Conservation (phyloP, 2,888 invertebrate genomes). For the Bellardia pandia region DNA sequence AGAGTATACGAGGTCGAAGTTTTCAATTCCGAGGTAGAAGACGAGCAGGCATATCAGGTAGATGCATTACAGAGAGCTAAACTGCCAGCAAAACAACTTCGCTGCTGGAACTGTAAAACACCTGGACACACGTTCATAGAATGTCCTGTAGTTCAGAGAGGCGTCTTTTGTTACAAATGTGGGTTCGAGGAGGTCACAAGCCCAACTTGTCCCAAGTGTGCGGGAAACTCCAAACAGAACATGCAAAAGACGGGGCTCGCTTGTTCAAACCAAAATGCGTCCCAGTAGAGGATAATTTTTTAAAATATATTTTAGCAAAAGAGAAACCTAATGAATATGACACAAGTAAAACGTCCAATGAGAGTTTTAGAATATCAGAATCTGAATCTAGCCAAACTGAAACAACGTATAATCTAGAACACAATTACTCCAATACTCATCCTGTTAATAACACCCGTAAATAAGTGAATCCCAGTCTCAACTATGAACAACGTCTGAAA, state of each 20-base stretch:
- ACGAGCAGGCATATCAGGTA: neutral
- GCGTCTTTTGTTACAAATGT: neutral
- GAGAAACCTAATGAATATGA: neutral
- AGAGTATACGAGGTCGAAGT: neutral
- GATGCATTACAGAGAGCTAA: neutral
- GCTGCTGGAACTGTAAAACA: neutral
- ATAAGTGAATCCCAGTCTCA: neutral
- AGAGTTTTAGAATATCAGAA: no score
- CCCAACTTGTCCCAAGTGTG: no score
- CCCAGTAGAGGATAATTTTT: slow-evolving; percentile 11
- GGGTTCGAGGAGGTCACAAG: neutral
- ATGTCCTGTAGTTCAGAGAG: neutral
- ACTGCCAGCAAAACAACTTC: neutral
- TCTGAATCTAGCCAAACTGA: neutral
- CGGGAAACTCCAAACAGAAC: slow-evolving; percentile 5
- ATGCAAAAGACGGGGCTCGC: neutral
- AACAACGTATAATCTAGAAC: neutral
- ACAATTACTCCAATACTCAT: neutral
- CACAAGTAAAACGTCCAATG: neutral
- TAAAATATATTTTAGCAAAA: neutral
- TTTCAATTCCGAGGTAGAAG: neutral
- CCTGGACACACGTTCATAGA: neutral
- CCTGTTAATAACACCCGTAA: neutral
- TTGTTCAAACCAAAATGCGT: neutral
- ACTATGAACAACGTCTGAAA: neutral